Evolutionary conservation across 2,888 invertebrate species (phyloP), one percentile per base, ranked within the genome.

Genomic region (Dorcus hopei): DNA sequence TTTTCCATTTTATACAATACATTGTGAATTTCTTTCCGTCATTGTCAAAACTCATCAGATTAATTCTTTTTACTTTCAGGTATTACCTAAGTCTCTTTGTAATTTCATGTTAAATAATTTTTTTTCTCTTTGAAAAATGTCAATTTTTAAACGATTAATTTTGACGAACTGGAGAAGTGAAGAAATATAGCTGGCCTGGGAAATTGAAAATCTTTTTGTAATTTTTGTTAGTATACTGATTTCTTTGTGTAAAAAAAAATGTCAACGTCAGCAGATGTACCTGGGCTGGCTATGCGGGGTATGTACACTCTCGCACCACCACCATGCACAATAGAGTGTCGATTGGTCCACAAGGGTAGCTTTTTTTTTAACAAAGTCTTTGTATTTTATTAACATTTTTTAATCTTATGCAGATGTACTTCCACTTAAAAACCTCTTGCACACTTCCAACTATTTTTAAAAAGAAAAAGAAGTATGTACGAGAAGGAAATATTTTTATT

Each of bases 281-380:
- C 68, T 71, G 71, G 69, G 70, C 70, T 70, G 68, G 68, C 65
- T 68, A 72, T 71, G 71, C 70, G 72, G 69, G 69, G 68, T 70
- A 66, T 65, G 67, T 68, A 71, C 65, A 61, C 64, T 62, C 67
- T 61, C 64, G 60, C 62, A 64, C 62, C 54, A 59, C 64, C 63
- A 65, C 62, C 57, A 64, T 58, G 66, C 65, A 67, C 68, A 45
- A 47, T 55, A 50, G 50, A 49, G 26, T 14, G 16, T 42, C 42
- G 26, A 33, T 23, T 45, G 45, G 45, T 45, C 26, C 45, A 45
- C 45, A 19, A 45, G 45, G 45, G 45, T 19, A 19, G 45, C 45
- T 45, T 45, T 33, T 33, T n/a, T 33, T 4, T 33, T 33, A 33
- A 33, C 26, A 33, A 26, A 26, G 26, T 33, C 26, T 33, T 33